Evolutionary conservation across 1,140 invertebrate species (phyloP).

Genomic region (Diachasma alloeum): DNA sequence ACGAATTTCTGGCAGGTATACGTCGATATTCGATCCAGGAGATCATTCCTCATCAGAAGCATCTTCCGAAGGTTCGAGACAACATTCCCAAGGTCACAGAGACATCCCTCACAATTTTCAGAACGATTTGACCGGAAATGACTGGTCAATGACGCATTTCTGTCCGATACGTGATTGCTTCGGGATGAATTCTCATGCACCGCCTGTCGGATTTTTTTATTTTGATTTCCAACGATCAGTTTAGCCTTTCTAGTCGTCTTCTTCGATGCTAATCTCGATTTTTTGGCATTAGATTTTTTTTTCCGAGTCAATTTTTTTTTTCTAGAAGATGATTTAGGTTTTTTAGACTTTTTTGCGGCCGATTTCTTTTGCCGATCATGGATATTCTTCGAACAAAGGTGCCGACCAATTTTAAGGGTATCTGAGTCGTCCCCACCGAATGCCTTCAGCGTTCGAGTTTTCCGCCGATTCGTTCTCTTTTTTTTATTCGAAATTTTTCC

Average conservation of each 20-base stretch:
- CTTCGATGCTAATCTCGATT: slow-evolving; percentile 25
- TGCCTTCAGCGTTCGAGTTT: slow-evolving; percentile 24
- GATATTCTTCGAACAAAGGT: not conserved
- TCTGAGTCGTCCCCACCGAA: slow-evolving; percentile 19
- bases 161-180: no score
- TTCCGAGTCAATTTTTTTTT: not conserved
- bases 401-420: not conserved
- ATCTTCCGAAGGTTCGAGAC: slow-evolving; percentile 40
- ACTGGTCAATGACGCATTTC: not conserved
- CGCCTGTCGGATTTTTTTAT: not conserved
- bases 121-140: not conserved
- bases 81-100: slow-evolving; percentile 43
- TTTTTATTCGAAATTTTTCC: slow-evolving; percentile 29
- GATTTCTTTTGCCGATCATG: slow-evolving; percentile 16
- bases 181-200: not conserved
- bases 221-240: not conserved
- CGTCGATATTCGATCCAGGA: slow-evolving; percentile 38
- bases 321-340: not conserved
- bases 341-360: not conserved
- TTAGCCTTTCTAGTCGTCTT: slow-evolving; percentile 21
- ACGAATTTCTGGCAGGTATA: slow-evolving; percentile 45
- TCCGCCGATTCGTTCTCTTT: slow-evolving; percentile 18
- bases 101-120: slow-evolving; percentile 42
- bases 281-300: not conserved
- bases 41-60: slow-evolving; percentile 36